Percentiles rank a stretch among this genome's conserved stretches.
These are phyloP conservation scores for Sebastes schlegelii DNA, from an alignment of 2,113 vertebrate species.

Conservation along the genomic window DNA sequence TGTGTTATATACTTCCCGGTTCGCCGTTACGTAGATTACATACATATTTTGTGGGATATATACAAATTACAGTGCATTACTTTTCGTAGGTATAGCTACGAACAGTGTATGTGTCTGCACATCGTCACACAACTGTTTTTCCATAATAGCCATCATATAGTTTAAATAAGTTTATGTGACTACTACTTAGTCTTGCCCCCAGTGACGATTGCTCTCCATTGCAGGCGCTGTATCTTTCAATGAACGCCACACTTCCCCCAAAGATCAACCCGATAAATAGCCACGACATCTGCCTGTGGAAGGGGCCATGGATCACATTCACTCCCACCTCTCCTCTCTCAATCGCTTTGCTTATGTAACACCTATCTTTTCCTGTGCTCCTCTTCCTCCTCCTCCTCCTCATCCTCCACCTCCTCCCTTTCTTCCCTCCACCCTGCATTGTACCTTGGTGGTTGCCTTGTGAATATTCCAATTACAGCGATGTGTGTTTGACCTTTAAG, in stretches of 20 bases:
- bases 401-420: slow-evolving; percentile 14
- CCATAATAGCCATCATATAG: neutral
- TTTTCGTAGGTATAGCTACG: too few relatives aligned
- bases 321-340: neutral
- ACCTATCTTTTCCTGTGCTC: slow-evolving; percentile 39
- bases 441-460: slow-evolving; percentile 85
- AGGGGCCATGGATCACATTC: slow-evolving; percentile 80
- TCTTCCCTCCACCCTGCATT: slow-evolving; percentile 72
- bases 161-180: slow-evolving; percentile 28
- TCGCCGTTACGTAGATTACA: too few relatives aligned
- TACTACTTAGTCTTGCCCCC: slow-evolving; percentile 44
- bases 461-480: slow-evolving; percentile 92
- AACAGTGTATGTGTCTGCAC: too few relatives aligned
- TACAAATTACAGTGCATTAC: too few relatives aligned
- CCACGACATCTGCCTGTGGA: slow-evolving; percentile 79
- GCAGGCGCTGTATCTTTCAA: slow-evolving; percentile 67
- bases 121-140: neutral
- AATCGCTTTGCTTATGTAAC: slow-evolving; percentile 73
- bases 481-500: slow-evolving; percentile 94
- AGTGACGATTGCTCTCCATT: slow-evolving; percentile 12
- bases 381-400: slow-evolving; percentile 27
- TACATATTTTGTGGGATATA: too few relatives aligned
- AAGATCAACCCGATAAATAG: slow-evolving; percentile 79
- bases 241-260: slow-evolving; percentile 45
- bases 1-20: too few relatives aligned